A percentile compares a stretch with the other conserved stretches of the same genome.
phyloP scores from a whole-genome alignment of 2,888 invertebrate genomes.

The Scaptomyza parva region DNA sequence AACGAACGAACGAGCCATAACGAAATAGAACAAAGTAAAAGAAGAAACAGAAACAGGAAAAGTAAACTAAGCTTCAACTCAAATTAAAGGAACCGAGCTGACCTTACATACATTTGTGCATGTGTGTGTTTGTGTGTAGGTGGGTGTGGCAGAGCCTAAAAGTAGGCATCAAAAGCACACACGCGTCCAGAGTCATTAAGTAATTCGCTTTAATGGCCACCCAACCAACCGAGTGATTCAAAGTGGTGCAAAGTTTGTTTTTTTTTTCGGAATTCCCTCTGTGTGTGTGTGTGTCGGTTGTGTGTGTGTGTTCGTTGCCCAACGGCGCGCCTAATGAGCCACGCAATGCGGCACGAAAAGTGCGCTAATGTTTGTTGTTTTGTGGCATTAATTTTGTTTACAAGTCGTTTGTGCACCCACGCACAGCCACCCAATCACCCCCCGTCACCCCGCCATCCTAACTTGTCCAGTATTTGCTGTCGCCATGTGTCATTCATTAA shows the following conservation, averaged over 20 bases:
- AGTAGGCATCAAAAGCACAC: conserved; percentile 75
- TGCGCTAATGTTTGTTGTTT: conserved; percentile 77
- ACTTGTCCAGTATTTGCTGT: conserved; percentile 41
- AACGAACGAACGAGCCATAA: conserved; percentile 18
- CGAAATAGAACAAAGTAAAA: conserved; percentile 4
- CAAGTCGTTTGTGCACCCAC: conserved; percentile 69
- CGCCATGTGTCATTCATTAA: conserved; percentile 63
- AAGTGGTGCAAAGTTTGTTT: conserved; percentile 15
- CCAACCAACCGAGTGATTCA: conserved; percentile 11
- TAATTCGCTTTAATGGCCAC: conserved; percentile 75
- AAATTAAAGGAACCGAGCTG: conserved; percentile 68
- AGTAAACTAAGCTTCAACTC: conserved; percentile 45
- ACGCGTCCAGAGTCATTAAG: conserved; percentile 77
- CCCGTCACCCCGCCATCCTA: too few relatives aligned
- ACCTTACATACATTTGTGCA: conserved; percentile 17
- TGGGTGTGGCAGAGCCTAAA: conserved; percentile 56
- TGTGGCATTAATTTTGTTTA: conserved; percentile 79
- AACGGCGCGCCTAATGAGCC: conserved; percentile 67
- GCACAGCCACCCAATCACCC: not conserved
- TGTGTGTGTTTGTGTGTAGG: conserved; percentile 1
- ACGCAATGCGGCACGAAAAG: conserved; percentile 72
- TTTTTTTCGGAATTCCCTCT: conserved; percentile 7
- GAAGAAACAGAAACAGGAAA: not conserved
- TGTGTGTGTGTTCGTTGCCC: not conserved
- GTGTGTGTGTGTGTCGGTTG: too few relatives aligned